Conservation (phyloP, 2,113 vertebrate species). For the Numida meleagris region DNA sequence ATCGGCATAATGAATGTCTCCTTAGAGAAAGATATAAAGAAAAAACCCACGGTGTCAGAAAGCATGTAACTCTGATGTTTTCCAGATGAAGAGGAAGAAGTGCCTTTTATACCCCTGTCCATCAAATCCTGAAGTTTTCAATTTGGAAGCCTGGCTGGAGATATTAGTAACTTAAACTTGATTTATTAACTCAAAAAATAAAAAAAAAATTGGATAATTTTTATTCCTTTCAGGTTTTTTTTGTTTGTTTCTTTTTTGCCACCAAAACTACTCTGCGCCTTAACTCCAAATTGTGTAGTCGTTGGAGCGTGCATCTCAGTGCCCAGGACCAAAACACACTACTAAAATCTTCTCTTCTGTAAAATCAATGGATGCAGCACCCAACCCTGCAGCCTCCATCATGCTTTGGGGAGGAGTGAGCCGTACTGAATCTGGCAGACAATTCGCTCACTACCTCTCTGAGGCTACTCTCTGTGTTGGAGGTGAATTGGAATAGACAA, state of each 20-base stretch:
- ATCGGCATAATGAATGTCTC: background rate
- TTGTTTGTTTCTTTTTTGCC: background rate
- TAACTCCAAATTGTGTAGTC: conserved; percentile 10
- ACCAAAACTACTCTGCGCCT: background rate
- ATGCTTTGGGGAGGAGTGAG: background rate
- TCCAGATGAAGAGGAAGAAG: background rate
- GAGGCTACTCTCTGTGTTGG: background rate
- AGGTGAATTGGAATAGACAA: background rate
- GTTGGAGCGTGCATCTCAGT: background rate
- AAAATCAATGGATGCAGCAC: background rate
- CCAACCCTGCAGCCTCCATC: background rate
- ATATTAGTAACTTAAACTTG: conserved; percentile 11
- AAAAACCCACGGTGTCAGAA: background rate
- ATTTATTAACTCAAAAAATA: conserved; percentile 29
- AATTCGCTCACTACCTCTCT: background rate
- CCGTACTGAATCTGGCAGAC: rapidly evolving
- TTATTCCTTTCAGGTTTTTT: background rate
- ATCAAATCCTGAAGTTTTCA: background rate
- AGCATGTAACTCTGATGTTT: background rate
- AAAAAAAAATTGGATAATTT: background rate
- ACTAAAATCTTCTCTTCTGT: background rate
- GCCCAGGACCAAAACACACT: background rate
- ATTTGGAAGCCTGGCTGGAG: background rate
- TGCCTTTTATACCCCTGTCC: background rate
- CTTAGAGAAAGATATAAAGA: background rate